A percentile compares a stretch with the other conserved stretches of the same genome.
Evolutionary conservation across 1,140 invertebrate species (phyloP).

Genomic region (Maconellicoccus hirsutus): DNA sequence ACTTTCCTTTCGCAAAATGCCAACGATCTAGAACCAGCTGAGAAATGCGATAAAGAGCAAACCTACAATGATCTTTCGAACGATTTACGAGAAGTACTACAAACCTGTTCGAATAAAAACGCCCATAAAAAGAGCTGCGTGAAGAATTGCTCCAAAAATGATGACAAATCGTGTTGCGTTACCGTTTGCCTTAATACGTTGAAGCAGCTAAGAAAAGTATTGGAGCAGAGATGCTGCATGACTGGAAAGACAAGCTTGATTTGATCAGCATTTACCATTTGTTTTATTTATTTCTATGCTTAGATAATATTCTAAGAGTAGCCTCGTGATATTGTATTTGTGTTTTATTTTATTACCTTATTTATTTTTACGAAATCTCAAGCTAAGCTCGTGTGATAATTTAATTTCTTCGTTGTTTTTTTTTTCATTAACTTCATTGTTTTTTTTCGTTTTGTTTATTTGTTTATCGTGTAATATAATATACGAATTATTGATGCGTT

Average conservation of each 20-base stretch:
- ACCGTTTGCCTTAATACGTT: slow-evolving; percentile 33
- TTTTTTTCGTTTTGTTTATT: too few relatives aligned
- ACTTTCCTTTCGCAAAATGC: background rate
- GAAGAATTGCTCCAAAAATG: slow-evolving; percentile 11
- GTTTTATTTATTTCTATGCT: too few relatives aligned
- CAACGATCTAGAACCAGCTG: background rate
- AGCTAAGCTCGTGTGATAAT: too few relatives aligned
- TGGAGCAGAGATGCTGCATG: slow-evolving; percentile 27
- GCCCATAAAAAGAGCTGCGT: background rate
- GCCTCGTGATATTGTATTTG: too few relatives aligned
- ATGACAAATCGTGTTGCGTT: slow-evolving; percentile 2
- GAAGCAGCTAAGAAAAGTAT: slow-evolving; percentile 30
- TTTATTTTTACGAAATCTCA: too few relatives aligned
- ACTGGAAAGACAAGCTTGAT: background rate
- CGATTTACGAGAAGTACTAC: background rate
- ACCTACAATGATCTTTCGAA: background rate
- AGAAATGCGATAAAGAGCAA: background rate
- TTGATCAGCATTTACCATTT: too few relatives aligned
- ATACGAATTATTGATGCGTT: too few relatives aligned
- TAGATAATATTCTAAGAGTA: too few relatives aligned
- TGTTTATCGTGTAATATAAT: too few relatives aligned
- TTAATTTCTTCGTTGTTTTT: too few relatives aligned
- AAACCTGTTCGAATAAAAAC: background rate
- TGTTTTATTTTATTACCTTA: too few relatives aligned
- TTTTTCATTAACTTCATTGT: too few relatives aligned